These are phyloP conservation scores for Chionomys nivalis DNA, from an alignment of 2,113 vertebrate species.

Conservation along the genomic window DNA sequence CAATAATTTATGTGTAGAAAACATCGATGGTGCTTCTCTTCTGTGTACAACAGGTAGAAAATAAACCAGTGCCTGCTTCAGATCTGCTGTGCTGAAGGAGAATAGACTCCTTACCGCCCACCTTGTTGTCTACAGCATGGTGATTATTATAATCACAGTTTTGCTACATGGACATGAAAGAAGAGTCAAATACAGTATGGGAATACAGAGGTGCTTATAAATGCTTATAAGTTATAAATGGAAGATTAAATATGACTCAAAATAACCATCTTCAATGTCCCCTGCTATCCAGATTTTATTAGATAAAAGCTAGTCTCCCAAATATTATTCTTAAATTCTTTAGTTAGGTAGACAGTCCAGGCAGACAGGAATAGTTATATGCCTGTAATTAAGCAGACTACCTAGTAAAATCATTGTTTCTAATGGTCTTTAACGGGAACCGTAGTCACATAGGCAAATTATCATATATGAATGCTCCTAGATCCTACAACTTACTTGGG, in stretches of 20 bases:
- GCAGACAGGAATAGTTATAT: not conserved
- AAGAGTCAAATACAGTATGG: not conserved
- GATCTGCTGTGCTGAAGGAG: not conserved
- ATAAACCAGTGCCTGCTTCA: not conserved
- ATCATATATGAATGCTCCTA: not conserved
- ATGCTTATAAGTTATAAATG: conserved; percentile 22
- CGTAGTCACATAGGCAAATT: not conserved
- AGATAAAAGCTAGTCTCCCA: conserved; percentile 38
- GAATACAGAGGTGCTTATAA: conserved; percentile 36
- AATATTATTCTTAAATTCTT: conserved; percentile 50
- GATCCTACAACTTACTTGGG: not conserved
- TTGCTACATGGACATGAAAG: conserved; percentile 5
- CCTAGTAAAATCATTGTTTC: conserved; percentile 41
- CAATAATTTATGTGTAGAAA: not conserved
- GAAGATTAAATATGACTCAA: conserved; percentile 37
- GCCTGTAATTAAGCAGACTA: conserved; percentile 6
- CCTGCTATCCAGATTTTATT: not conserved
- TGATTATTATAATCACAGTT: conserved; percentile 48
- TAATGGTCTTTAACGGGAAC: not conserved
- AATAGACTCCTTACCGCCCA: not conserved
- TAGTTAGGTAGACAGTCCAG: not conserved
- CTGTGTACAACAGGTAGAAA: not conserved
- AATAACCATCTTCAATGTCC: not conserved
- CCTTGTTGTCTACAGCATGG: conserved; percentile 38
- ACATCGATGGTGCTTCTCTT: conserved; percentile 38